A percentile compares a stretch with the other conserved stretches of the same genome.
Conservation (phyloP, 2,113 vertebrate species). For the Dissostichus mawsoni region DNA sequence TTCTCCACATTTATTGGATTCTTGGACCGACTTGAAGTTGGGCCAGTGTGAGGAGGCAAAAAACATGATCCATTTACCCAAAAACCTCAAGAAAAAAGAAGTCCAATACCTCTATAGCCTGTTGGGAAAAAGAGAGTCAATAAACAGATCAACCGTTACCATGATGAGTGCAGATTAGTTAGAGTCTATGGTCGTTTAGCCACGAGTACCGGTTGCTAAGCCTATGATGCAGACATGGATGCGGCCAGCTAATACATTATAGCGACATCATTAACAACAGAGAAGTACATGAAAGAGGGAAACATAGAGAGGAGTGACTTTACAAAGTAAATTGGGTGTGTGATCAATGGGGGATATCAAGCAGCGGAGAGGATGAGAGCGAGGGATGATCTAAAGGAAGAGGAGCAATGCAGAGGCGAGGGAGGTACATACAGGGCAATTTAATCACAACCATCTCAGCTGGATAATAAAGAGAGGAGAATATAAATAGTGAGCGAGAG, state of each 20-base stretch:
- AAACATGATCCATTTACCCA: constrained; percentile 48
- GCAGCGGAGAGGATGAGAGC: constrained; percentile 30
- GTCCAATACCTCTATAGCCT: constrained; percentile 17
- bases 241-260: constrained; percentile 36
- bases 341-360: constrained; percentile 59
- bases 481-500: constrained; percentile 77
- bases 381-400: constrained; percentile 35
- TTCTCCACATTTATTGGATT: constrained; percentile 67
- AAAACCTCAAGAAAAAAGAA: constrained; percentile 41
- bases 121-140: constrained; percentile 28
- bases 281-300: constrained; percentile 34
- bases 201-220: constrained; percentile 16
- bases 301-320: background rate
- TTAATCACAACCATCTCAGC: constrained; percentile 76
- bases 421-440: constrained; percentile 57
- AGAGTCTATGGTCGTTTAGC: constrained; percentile 21
- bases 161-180: constrained; percentile 34
- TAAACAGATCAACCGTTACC: constrained; percentile 51
- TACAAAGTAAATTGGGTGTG: constrained; percentile 21
- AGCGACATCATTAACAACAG: constrained; percentile 43
- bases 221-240: constrained; percentile 17
- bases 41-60: background rate
- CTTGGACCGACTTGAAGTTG: constrained; percentile 44
- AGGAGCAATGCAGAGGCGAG: constrained; percentile 19
- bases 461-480: constrained; percentile 73